Evolutionary conservation across 2,113 vertebrate genomes (phyloP), one percentile per base, ranked within the genome.

Genomic region (Pleuronectes platessa): DNA sequence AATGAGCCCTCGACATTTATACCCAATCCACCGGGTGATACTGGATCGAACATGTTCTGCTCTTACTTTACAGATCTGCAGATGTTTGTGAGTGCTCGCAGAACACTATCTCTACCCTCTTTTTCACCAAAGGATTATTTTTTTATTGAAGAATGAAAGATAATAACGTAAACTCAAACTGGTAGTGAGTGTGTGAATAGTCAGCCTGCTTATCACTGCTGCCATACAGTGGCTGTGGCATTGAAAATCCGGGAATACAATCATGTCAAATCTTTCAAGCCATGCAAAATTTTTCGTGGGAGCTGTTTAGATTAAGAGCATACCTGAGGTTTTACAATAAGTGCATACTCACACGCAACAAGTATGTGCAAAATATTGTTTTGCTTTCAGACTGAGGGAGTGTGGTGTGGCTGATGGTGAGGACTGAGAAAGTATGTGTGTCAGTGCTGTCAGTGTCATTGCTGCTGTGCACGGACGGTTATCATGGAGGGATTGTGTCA

Each of bases 291-390:
- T 8, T 53, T 54, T 67, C 31, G 60, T 56, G 17, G 60, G 61
- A 66, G 67, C 63, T 74, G 61, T 84, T 86, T 70, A 61, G 74
- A 79, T 78, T 81, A 75, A 83, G 75, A 74, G 63, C 88, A 91
- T 86, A 81, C 82, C 84, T 80, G 93, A 73, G 91, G 89, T 89
- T 93, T 93, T 90, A 90, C 79, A 74, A 24, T 62, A 84, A 76
- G 72, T 82, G 81, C 87, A 80, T 45, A 90, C 92, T 83, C 90
- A 64, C 71, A 81, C 62, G 68, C 67, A 76, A 65, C 75, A 84
- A 88, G 55, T 85, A 86, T 80, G 79, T 45, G 74, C 26, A 74
- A 86, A 85, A 85, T 80, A 82, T 62, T 76, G 78, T 87, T 87
- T 76, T 78, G 60, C 54, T 76, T 68, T 74, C 27, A 56, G 68